Evolutionary conservation across 2,888 invertebrate species (phyloP).

Genomic region (Nipponacmea schrenckii): DNA sequence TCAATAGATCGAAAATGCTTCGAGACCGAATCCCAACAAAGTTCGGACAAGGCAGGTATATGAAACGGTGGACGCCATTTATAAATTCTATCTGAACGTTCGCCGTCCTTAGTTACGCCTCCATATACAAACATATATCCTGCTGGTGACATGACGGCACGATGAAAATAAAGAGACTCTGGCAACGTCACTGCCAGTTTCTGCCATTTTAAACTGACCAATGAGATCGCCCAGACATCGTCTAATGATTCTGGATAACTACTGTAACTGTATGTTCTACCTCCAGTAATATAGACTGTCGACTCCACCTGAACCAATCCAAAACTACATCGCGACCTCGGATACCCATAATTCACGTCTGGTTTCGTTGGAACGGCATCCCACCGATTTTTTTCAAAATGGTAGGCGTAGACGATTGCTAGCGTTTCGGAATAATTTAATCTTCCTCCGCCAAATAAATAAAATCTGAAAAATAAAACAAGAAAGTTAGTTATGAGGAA

Average conservation of each 20-base stretch:
- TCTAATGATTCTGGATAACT: constrained; percentile 72
- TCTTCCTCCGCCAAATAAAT: constrained; percentile 39
- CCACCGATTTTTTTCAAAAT: constrained; percentile 38
- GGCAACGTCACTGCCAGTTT: constrained; percentile 78
- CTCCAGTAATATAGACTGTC: constrained; percentile 83
- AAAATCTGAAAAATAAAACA: constrained; percentile 34
- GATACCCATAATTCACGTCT: constrained; percentile 34
- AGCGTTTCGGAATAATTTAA: constrained; percentile 35
- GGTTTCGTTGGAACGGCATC: constrained; percentile 26
- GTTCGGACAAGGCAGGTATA: constrained; percentile 85
- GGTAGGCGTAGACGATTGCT: constrained; percentile 37
- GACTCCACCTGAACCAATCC: constrained; percentile 38
- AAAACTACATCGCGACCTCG: constrained; percentile 39
- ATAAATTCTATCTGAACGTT: constrained; percentile 79
- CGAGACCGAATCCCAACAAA: constrained; percentile 84
- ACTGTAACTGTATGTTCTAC: constrained; percentile 68
- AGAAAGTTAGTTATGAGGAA: background rate
- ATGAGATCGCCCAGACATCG: constrained; percentile 86
- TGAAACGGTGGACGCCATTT: constrained; percentile 80
- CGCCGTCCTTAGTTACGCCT: constrained; percentile 58
- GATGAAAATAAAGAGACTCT: constrained; percentile 85
- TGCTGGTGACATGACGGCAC: constrained; percentile 78
- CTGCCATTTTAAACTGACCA: constrained; percentile 81
- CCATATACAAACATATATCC: constrained; percentile 66
- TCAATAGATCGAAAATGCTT: constrained; percentile 5